These are phyloP conservation scores for Sebastes dallii DNA, from an alignment of 2,797 vertebrate genomes.

Conservation along the genomic window DNA sequence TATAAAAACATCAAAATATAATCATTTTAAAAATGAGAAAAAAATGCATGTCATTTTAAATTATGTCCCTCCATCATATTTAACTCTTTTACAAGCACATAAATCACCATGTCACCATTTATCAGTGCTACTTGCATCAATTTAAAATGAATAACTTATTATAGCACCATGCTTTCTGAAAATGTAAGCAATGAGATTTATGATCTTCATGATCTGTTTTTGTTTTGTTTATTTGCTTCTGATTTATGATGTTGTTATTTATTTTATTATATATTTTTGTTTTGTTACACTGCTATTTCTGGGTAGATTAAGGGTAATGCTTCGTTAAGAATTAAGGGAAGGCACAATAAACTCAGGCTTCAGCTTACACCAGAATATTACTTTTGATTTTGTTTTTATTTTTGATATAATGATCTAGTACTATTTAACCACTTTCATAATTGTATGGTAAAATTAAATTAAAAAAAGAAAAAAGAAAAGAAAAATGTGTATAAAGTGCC, in stretches of 20 bases:
- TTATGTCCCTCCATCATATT: neutral
- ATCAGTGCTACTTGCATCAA: neutral
- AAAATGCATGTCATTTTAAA: no score
- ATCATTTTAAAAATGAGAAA: neutral
- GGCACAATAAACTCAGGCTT: neutral
- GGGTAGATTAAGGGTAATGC: neutral
- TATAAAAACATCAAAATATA: neutral
- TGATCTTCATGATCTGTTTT: neutral
- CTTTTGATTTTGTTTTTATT: neutral
- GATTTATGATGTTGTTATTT: neutral
- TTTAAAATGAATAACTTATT: neutral
- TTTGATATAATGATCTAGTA: neutral
- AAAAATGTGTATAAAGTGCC: neutral
- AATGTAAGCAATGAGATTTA: neutral
- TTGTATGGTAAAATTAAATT: neutral
- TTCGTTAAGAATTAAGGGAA: neutral
- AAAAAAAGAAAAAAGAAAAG: no score
- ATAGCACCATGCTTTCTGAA: neutral
- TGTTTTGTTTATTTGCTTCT: neutral
- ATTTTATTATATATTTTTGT: neutral
- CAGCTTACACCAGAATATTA: neutral
- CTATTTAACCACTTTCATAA: neutral
- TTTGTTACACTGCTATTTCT: neutral
- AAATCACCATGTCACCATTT: neutral
- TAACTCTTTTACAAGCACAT: neutral